Evolutionary conservation across 1,140 invertebrate genomes (phyloP), one percentile per base, ranked within the genome.

Genomic region (Metopolophium dirhodum): DNA sequence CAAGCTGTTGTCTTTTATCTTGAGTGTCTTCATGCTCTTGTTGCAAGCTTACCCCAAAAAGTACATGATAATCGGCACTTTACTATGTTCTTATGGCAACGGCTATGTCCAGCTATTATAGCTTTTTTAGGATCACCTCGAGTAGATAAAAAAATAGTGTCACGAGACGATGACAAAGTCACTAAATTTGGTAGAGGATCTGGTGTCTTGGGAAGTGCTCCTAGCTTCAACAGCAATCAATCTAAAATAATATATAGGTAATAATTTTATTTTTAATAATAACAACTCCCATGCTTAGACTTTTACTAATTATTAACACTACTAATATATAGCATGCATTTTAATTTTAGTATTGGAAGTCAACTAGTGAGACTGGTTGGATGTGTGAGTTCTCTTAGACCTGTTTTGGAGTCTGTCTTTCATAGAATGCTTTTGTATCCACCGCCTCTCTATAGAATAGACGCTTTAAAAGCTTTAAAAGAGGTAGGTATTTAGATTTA

Each of bases 381-480:
- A 0, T 97, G 97, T 93, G 97, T 98, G 47, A 97, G 97, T 2
- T 97, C 97, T 22, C 95, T 99, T 91, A 96, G 98, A 35, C 98
- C 98, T 30, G 98, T 99, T 77, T 95, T 99, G 93, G 98, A 99
- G 95, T 98, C 98, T 0, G 96, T 99, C 6, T 99, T 99, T 95
- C 98, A 99, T 95, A 96, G 98, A 61, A 98, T 99, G 97, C 95
- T 99, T 1, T 95, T 99, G 0, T 97, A 98, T 95, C 98, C 98
- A 47, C 97, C 97, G 1, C 97, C 98, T 1, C 96, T 97, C 77
- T 98, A 98, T 95, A 96, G 98, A 68, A 96, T 98, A 9, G 98
- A 99, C 95, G 97, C 98, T 0, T 95, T 99, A 20, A 97, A 97
- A 94, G 97, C 98, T 94, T 96, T 98, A 3, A 96, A 97, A 94